Evolutionary conservation across 2,888 invertebrate species (phyloP).

Genomic region (Tortrix viridana): DNA sequence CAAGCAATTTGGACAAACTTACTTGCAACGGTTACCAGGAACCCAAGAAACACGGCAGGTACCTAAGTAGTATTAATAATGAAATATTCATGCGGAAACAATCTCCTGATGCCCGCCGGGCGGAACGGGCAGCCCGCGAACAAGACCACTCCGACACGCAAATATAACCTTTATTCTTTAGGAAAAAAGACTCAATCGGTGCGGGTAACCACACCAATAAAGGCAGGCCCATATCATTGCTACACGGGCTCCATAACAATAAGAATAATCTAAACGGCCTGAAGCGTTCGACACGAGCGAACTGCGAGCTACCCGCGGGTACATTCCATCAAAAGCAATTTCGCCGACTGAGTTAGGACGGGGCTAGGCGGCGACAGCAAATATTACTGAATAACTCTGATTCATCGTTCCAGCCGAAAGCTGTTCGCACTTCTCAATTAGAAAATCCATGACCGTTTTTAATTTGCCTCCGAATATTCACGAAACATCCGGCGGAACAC

Average conservation of each 20-base stretch:
- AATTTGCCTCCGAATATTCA: conserved; percentile 13
- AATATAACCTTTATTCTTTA: conserved; percentile 44
- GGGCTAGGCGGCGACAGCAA: neutral
- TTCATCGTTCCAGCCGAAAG: conserved; percentile 1
- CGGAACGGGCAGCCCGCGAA: conserved; percentile 31
- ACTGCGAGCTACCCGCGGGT: conserved; percentile 44
- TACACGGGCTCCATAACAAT: conserved; percentile 62
- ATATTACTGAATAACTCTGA: neutral
- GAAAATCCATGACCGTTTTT: conserved; percentile 11
- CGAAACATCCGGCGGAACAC: conserved; percentile 14
- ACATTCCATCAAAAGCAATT: conserved; percentile 22
- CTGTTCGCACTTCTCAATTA: conserved; percentile 23
- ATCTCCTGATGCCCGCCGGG: conserved; percentile 54
- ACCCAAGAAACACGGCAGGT: conserved; percentile 44
- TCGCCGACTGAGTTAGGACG: conserved; percentile 9
- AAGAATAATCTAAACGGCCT: conserved; percentile 64
- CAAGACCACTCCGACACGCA: conserved; percentile 13
- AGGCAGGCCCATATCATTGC: conserved; percentile 47
- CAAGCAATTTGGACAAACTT: conserved; percentile 13
- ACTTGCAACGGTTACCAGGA: conserved; percentile 10
- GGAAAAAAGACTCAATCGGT: conserved; percentile 44
- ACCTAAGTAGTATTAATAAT: conserved; percentile 54
- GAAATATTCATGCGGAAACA: conserved; percentile 66
- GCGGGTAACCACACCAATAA: conserved; percentile 48
- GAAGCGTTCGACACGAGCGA: conserved; percentile 62